These are phyloP conservation scores for Oophaga sylvatica DNA, from an alignment of 2,797 vertebrate species.

Conservation along the genomic window DNA sequence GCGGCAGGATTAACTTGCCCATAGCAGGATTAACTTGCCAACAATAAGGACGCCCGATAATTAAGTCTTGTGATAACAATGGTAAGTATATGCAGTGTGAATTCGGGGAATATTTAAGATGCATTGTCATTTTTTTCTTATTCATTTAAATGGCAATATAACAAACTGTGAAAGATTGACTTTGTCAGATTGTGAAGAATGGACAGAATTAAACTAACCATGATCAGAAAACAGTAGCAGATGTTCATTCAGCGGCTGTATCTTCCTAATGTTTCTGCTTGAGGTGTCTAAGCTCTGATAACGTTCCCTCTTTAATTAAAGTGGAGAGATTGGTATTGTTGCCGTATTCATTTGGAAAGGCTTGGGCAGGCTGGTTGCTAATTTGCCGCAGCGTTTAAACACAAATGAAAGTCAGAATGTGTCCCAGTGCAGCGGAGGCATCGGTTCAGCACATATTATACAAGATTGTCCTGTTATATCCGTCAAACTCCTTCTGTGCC, in stretches of 20 bases:
- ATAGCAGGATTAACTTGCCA: slow-evolving; percentile 50
- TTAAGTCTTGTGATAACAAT: slow-evolving; percentile 44
- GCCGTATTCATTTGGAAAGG: slow-evolving; percentile 59
- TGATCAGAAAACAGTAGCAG: slow-evolving; percentile 62
- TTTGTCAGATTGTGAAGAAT: slow-evolving; percentile 66
- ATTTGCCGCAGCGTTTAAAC: slow-evolving; percentile 57
- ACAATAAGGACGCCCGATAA: slow-evolving; percentile 57
- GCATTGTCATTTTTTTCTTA: slow-evolving; percentile 48
- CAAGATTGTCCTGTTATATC: slow-evolving; percentile 31
- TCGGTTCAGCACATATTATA: slow-evolving; percentile 30
- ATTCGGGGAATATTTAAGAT: slow-evolving; percentile 29
- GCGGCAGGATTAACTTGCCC: slow-evolving; percentile 54
- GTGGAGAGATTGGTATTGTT: slow-evolving; percentile 63
- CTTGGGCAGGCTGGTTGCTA: slow-evolving; percentile 57
- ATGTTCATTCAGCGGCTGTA: slow-evolving; percentile 60
- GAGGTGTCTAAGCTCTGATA: slow-evolving; percentile 63
- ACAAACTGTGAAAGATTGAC: slow-evolving; percentile 65
- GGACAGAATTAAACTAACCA: slow-evolving; percentile 62
- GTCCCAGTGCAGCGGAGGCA: slow-evolving; percentile 53
- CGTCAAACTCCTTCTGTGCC: slow-evolving; percentile 29
- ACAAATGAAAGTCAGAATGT: slow-evolving; percentile 60
- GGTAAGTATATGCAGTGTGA: slow-evolving; percentile 23
- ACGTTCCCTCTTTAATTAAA: slow-evolving; percentile 62
- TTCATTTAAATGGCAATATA: slow-evolving; percentile 60
- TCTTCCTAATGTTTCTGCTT: slow-evolving; percentile 63